Evolutionary conservation across 2,888 invertebrate species (phyloP).

Genomic region (Matsumyia berberina): DNA sequence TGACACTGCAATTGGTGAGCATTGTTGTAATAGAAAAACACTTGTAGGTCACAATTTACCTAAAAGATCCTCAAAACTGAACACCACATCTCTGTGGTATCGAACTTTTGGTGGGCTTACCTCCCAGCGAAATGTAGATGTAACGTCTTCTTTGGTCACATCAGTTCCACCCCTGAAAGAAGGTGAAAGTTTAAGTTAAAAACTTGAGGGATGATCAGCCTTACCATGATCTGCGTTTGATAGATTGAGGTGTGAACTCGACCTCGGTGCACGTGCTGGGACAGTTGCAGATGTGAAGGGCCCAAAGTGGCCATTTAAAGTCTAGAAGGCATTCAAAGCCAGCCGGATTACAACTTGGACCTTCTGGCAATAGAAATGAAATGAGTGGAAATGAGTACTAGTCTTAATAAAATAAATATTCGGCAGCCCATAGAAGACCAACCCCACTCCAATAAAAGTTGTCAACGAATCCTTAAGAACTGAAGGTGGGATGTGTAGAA

Average conservation of each 20-base stretch:
- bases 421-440: no score
- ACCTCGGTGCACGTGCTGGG: constrained; percentile 82
- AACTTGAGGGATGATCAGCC: neutral
- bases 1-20: constrained; percentile 83
- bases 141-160: constrained; percentile 77
- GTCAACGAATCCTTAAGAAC: no score
- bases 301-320: constrained; percentile 83
- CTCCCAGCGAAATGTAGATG: constrained; percentile 86
- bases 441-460: no score
- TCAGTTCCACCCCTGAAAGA: constrained; percentile 71
- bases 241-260: constrained; percentile 81
- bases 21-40: neutral
- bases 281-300: constrained; percentile 82
- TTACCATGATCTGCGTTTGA: constrained; percentile 81
- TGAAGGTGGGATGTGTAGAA: no score
- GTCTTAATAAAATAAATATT: no score
- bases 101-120: constrained; percentile 85
- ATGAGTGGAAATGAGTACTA: neutral
- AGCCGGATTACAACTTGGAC: constrained; percentile 81
- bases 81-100: constrained; percentile 86
- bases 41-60: constrained; percentile 81
- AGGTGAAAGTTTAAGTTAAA: neutral
- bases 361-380: constrained; percentile 75
- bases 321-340: constrained; percentile 82
- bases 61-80: constrained; percentile 86